phyloP scores from a whole-genome alignment of 2,113 vertebrate genomes.

The Oostethus manadensis region DNA sequence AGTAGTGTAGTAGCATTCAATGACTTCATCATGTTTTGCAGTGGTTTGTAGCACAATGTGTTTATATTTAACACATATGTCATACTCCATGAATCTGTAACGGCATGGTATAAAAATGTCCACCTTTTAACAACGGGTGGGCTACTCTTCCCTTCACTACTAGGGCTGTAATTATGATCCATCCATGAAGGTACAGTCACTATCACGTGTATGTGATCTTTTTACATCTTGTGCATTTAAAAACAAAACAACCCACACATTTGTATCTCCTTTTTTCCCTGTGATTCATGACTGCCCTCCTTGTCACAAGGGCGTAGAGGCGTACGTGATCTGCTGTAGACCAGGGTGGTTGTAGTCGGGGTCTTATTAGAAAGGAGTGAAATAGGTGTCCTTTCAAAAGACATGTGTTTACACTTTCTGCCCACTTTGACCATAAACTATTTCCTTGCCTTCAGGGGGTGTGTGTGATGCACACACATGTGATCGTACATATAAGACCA shows the following conservation, averaged over 20 bases:
- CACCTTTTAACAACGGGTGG: too few species aligned
- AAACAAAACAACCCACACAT: neutral
- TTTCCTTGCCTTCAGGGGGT: slow-evolving; percentile 45
- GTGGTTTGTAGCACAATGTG: too few species aligned
- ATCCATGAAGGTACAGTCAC: too few species aligned
- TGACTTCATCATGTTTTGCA: too few species aligned
- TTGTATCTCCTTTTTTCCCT: slow-evolving; percentile 26
- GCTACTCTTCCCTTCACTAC: too few species aligned
- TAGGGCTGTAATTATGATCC: too few species aligned
- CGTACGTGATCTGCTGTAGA: slow-evolving; percentile 38
- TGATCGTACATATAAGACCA: neutral
- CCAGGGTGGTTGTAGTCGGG: slow-evolving; percentile 14
- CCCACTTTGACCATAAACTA: slow-evolving; percentile 59
- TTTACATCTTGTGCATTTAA: neutral
- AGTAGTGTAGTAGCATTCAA: too few species aligned
- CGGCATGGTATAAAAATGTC: too few species aligned
- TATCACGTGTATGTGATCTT: neutral
- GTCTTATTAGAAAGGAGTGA: slow-evolving; percentile 36
- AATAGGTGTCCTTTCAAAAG: slow-evolving; percentile 58
- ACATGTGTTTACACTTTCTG: slow-evolving; percentile 70
- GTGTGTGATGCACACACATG: neutral
- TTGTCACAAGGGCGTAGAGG: slow-evolving; percentile 27
- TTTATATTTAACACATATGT: too few species aligned
- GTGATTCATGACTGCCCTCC: slow-evolving; percentile 45
- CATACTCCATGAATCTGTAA: too few species aligned